These are phyloP conservation scores for Taenioides sp. DNA, from an alignment of 2,797 vertebrate species.

Conservation along the genomic window DNA sequence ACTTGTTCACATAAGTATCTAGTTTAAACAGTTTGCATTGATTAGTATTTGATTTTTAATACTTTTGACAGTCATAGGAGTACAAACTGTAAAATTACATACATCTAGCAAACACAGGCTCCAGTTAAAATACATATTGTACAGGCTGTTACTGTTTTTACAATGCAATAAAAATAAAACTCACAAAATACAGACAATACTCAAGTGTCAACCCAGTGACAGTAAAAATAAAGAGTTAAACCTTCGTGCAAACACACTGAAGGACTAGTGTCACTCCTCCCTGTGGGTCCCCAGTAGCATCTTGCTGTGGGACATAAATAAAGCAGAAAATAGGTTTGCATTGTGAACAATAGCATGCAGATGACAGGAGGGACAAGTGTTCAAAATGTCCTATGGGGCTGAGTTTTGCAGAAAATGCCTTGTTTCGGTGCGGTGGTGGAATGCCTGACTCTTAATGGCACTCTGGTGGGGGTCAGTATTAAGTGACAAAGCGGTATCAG, in stretches of 20 bases:
- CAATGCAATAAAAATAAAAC: background rate
- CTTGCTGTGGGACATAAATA: conserved; percentile 66
- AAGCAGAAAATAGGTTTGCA: conserved; percentile 75
- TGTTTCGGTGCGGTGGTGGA: conserved; percentile 50
- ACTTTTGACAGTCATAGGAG: too few relatives aligned
- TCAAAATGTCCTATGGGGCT: conserved; percentile 67
- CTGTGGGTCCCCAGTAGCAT: conserved; percentile 55
- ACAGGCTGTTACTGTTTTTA: background rate
- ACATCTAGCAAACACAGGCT: background rate
- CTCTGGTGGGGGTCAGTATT: conserved; percentile 69
- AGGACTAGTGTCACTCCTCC: conserved; percentile 45
- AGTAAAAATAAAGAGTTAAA: conserved; percentile 54
- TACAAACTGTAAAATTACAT: background rate
- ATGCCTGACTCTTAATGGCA: conserved; percentile 62
- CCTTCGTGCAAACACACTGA: conserved; percentile 45
- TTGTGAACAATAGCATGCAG: conserved; percentile 67
- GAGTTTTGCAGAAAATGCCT: conserved; percentile 59
- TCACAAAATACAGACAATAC: conserved; percentile 48
- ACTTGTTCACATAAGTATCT: too few relatives aligned
- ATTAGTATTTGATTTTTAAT: too few relatives aligned
- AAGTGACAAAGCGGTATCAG: conserved; percentile 76
- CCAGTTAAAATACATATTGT: background rate
- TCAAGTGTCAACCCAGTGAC: conserved; percentile 68
- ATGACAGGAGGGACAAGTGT: conserved; percentile 73
- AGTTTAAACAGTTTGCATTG: too few relatives aligned